A percentile compares a stretch with the other conserved stretches of the same genome.
phyloP scores from a whole-genome alignment of 2,888 invertebrate genomes.

The Spodoptera exigua region DNA sequence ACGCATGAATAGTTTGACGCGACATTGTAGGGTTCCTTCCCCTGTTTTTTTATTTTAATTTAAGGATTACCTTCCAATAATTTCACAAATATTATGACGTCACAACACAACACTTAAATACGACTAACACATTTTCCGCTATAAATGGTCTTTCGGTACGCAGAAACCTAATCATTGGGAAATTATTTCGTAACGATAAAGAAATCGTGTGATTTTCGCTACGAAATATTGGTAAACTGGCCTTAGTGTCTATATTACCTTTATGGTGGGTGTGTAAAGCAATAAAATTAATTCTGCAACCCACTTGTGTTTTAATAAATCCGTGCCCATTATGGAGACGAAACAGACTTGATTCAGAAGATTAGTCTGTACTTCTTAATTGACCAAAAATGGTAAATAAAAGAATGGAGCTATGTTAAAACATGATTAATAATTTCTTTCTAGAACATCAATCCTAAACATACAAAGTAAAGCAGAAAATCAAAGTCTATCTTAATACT shows the following conservation, averaged over 20 bases:
- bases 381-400: neutral
- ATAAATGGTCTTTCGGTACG: conserved; percentile 3
- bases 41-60: too few relatives aligned
- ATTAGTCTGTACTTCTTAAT: neutral
- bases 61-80: too few relatives aligned
- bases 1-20: too few relatives aligned
- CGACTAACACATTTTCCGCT: too few relatives aligned
- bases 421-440: too few relatives aligned
- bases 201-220: conserved; percentile 27
- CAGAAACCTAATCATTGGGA: conserved; percentile 4
- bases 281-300: conserved; percentile 52
- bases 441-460: too few relatives aligned
- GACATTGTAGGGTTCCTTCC: too few relatives aligned
- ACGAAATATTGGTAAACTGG: conserved; percentile 18
- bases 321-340: conserved; percentile 16
- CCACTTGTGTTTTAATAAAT: conserved; percentile 50
- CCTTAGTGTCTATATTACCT: conserved; percentile 21
- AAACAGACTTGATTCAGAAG: conserved; percentile 18
- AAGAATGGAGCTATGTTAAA: too few relatives aligned
- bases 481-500: neutral
- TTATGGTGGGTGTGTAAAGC: conserved; percentile 38
- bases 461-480: neutral
- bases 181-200: conserved; percentile 10
- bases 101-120: too few relatives aligned
- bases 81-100: too few relatives aligned